Evolutionary conservation across 2,113 vertebrate species (phyloP).

Genomic region (Rhinopomastus cyanomelas): DNA sequence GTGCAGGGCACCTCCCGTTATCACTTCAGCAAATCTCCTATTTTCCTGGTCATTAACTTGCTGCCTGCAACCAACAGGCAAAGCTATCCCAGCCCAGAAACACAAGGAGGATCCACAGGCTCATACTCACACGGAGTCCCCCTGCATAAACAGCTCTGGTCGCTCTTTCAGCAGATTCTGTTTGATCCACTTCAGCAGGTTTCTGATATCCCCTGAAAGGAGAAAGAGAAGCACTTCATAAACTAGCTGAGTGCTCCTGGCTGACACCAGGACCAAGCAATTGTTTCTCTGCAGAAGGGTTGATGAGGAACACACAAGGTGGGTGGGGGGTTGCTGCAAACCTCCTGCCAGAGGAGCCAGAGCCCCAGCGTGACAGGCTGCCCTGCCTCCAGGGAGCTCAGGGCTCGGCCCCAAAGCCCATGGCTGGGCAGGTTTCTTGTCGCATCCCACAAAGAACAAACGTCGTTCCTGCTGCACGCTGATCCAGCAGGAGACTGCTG

Average conservation of each 20-base stretch:
- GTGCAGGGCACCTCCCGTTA: neutral
- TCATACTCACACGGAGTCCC: constrained; percentile 90
- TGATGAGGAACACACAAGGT: neutral
- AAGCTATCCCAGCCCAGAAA: neutral
- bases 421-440: neutral
- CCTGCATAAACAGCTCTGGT: constrained; percentile 94
- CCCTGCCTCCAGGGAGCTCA: neutral
- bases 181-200: constrained; percentile 94
- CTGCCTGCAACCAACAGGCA: neutral
- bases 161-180: constrained; percentile 92
- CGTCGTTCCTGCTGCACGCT: neutral
- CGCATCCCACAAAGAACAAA: neutral
- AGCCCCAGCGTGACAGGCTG: neutral
- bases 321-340: neutral
- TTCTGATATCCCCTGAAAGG: constrained; percentile 90
- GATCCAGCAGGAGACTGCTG: neutral
- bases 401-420: neutral
- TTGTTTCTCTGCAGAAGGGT: neutral
- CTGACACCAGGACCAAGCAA: neutral
- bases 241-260: neutral
- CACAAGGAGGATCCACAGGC: neutral
- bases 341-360: neutral
- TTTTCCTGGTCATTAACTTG: neutral
- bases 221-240: constrained; percentile 47
- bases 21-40: neutral